A percentile compares a stretch with the other conserved stretches of the same genome.
These are phyloP conservation scores for Pteropus alecto DNA, from an alignment of 2,113 vertebrate genomes.

Conservation along the genomic window DNA sequence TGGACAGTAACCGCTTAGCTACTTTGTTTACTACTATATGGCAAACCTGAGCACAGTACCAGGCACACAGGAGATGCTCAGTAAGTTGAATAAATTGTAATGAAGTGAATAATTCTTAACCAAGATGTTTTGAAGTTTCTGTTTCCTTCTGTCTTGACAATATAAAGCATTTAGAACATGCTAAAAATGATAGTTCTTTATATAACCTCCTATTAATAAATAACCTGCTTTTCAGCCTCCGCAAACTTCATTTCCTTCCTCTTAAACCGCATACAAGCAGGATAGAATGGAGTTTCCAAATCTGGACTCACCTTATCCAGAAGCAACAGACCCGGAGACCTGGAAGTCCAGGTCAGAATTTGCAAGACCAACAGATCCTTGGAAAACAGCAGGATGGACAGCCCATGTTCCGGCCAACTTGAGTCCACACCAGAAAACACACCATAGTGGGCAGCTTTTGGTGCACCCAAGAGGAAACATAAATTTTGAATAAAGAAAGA, in stretches of 20 bases:
- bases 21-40: background rate
- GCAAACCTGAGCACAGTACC: too few species aligned
- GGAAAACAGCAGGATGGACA: background rate
- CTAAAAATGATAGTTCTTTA: constrained; percentile 63
- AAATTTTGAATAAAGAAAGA: constrained; percentile 32
- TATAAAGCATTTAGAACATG: background rate
- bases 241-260: constrained; percentile 67
- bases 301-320: background rate
- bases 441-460: background rate
- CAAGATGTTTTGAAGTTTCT: background rate
- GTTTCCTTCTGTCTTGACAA: constrained; percentile 33
- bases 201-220: constrained; percentile 75
- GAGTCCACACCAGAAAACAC: background rate
- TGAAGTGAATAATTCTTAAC: background rate
- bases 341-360: constrained; percentile 39
- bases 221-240: constrained; percentile 19
- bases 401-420: background rate
- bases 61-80: background rate
- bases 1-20: background rate
- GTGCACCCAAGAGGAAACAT: constrained; percentile 42
- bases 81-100: background rate
- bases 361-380: background rate
- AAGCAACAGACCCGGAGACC: background rate
- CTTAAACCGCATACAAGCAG: background rate
- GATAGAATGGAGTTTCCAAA: background rate